These are phyloP conservation scores for Armadillidium nasatum DNA, from an alignment of 1,140 invertebrate genomes.

Conservation along the genomic window DNA sequence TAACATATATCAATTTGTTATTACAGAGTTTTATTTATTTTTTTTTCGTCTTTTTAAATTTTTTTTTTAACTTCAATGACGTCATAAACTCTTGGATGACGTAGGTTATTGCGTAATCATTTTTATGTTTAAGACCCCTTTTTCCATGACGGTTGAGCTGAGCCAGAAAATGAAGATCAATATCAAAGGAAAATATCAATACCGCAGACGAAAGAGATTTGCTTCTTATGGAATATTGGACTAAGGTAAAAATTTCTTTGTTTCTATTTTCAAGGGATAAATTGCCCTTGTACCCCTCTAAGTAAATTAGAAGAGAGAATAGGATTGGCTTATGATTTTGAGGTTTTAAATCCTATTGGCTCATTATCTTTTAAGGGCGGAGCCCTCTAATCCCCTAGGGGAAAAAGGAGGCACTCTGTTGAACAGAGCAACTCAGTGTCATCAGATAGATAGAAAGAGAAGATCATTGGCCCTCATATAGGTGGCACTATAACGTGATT, in stretches of 20 bases:
- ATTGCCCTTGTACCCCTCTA: not conserved
- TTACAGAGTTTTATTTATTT: no score
- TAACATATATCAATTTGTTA: no score
- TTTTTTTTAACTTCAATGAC: not conserved
- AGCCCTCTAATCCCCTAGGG: not conserved
- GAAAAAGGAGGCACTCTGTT: not conserved
- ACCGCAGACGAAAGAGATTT: not conserved
- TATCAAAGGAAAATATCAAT: conserved; percentile 1
- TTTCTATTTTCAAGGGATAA: not conserved
- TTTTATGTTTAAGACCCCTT: not conserved
- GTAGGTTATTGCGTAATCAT: not conserved
- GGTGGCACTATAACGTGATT: not conserved
- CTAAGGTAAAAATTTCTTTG: not conserved
- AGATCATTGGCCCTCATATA: not conserved
- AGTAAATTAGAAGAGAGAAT: not conserved
- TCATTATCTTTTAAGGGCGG: not conserved
- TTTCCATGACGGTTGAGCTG: not conserved
- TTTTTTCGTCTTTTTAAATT: no score
- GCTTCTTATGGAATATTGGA: not conserved
- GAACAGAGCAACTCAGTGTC: not conserved
- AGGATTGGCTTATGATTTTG: no score
- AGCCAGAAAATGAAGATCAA: conserved; percentile 8
- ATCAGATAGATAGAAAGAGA: not conserved
- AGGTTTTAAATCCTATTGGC: not conserved
- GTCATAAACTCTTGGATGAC: not conserved